phyloP scores from a whole-genome alignment of 2,888 invertebrate species.

The Cetonia aurata region DNA sequence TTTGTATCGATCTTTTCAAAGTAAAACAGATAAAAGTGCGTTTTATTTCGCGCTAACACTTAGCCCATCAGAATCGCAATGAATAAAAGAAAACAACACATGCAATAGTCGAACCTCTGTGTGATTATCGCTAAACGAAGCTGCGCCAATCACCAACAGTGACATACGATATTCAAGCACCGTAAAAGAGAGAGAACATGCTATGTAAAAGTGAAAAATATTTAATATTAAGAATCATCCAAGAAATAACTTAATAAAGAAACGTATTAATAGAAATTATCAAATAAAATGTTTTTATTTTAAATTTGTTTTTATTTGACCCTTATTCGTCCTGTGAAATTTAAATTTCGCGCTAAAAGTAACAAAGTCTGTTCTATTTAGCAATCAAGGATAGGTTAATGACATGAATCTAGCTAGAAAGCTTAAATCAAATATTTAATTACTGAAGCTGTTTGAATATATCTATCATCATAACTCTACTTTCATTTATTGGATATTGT shows the following conservation, averaged over 20 bases:
- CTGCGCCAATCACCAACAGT: not conserved
- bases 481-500: not conserved
- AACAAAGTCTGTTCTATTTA: no score
- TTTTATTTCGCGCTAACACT: not conserved
- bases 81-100: slow-evolving; percentile 21
- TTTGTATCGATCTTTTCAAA: slow-evolving; percentile 8
- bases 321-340: not conserved
- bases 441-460: not conserved
- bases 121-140: not conserved
- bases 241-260: slow-evolving; percentile 11
- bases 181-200: not conserved
- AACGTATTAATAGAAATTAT: slow-evolving; percentile 20
- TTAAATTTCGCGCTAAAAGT: slow-evolving; percentile 17
- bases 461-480: not conserved
- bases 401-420: no score
- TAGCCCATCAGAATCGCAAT: slow-evolving; percentile 20
- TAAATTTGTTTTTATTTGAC: not conserved
- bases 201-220: not conserved
- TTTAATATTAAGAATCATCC: not conserved
- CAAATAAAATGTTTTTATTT: not conserved
- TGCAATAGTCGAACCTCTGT: not conserved
- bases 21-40: not conserved
- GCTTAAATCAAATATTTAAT: no score
- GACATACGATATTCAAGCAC: not conserved
- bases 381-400: no score